A percentile compares a stretch with the other conserved stretches of the same genome.
phyloP scores from a whole-genome alignment of 1,140 invertebrate genomes.

The Zaprionus camerounensis region DNA sequence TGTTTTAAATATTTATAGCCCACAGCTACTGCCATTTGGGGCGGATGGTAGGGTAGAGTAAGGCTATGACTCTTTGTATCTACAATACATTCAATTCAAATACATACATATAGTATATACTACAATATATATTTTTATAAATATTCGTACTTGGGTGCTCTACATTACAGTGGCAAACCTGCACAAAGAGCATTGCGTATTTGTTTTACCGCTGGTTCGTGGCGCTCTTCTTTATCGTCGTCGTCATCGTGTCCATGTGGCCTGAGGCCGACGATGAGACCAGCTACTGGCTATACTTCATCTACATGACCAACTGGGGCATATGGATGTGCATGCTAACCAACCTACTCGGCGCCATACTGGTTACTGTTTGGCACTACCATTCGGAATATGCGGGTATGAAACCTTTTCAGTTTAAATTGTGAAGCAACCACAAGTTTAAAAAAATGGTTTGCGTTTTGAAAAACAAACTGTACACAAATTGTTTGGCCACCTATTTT shows the following conservation, averaged over 20 bases:
- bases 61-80: not conserved
- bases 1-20: too few species aligned
- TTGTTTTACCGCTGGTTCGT: constrained; percentile 86
- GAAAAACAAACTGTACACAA: too few species aligned
- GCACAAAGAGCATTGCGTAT: constrained; percentile 84
- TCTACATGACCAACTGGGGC: constrained; percentile 92
- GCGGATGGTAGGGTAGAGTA: too few species aligned
- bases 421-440: too few species aligned
- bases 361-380: constrained; percentile 79
- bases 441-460: too few species aligned
- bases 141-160: constrained; percentile 39
- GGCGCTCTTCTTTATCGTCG: constrained; percentile 85
- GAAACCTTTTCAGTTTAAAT: constrained; percentile 7
- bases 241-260: constrained; percentile 85
- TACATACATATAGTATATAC: not conserved
- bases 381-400: constrained; percentile 80
- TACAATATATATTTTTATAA: constrained; percentile 25
- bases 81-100: not conserved
- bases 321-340: constrained; percentile 86
- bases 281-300: constrained; percentile 85
- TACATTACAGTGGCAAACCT: constrained; percentile 85
- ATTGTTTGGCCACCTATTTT: too few species aligned
- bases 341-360: constrained; percentile 73
- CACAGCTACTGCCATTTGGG: too few species aligned
- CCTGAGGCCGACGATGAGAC: constrained; percentile 72